These are phyloP conservation scores for Raillietiella orientalis DNA, from an alignment of 2,888 invertebrate species.

Conservation along the genomic window DNA sequence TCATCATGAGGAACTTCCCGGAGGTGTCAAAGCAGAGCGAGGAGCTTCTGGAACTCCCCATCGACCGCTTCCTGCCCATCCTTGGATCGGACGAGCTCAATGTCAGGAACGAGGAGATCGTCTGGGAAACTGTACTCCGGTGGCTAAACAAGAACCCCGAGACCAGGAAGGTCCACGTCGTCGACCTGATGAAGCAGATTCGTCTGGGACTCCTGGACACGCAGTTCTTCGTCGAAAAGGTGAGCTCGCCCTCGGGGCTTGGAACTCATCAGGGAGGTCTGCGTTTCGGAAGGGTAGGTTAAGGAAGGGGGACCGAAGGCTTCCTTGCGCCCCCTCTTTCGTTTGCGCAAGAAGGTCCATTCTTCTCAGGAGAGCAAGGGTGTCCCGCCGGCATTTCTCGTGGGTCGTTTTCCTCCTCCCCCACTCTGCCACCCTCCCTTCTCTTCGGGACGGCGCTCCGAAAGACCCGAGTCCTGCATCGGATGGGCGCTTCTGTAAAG, in stretches of 20 bases:
- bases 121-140: slow-evolving; percentile 50
- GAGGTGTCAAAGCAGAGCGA: slow-evolving; percentile 31
- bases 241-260: slow-evolving; percentile 8
- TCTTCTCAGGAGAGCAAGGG: too few relatives aligned
- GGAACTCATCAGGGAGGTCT: too few relatives aligned
- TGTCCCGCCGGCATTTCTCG: too few relatives aligned
- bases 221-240: slow-evolving; percentile 60
- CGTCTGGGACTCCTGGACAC: slow-evolving; percentile 52
- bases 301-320: too few relatives aligned
- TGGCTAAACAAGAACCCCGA: slow-evolving; percentile 56
- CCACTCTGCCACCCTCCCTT: too few relatives aligned
- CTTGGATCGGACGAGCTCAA: slow-evolving; percentile 49
- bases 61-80: slow-evolving; percentile 36
- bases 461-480: too few relatives aligned
- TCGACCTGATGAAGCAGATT: slow-evolving; percentile 41
- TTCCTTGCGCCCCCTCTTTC: too few relatives aligned
- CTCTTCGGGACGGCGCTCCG: too few relatives aligned
- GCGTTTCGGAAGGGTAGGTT: too few relatives aligned
- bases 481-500: too few relatives aligned
- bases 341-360: too few relatives aligned
- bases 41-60: slow-evolving; percentile 33
- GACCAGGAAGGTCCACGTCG: slow-evolving; percentile 33
- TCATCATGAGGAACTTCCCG: slow-evolving; percentile 38
- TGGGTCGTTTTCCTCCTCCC: too few relatives aligned
- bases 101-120: slow-evolving; percentile 52